Evolutionary conservation across 53 echinoderm and acorn worm genomes (phyloP), one percentile per base, ranked within the genome.

Genomic region (Crossaster papposus): DNA sequence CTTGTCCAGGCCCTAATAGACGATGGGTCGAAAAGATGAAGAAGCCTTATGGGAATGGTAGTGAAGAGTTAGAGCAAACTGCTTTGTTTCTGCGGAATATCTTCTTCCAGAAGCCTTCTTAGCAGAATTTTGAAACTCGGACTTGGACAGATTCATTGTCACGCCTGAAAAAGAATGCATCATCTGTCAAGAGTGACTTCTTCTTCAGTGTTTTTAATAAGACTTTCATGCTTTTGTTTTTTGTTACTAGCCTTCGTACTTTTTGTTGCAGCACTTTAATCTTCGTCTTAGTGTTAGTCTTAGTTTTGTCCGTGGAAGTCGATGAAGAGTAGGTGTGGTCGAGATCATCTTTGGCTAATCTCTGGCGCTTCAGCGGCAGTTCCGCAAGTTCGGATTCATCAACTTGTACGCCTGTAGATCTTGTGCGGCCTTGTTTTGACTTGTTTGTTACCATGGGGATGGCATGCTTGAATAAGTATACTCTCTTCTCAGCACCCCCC

Each of bases 31-130:
- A 52, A 52, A 30, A 79, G 80, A 8, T 53, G 55, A 65, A 90
- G 81, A 93, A 23, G 93, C 93, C 26, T 90, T 53, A 22, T 90
- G 80, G 23, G 55, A 36, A 23, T 85, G 86, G 64, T 55, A 93
- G 24, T 90, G 90, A 14, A 93, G 34, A 33, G 93, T 81, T n/a
- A 90, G 80, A 62, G 87, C 90, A 80, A 93, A 93, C 29, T 93
- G 75, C 70, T 93, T 93, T n/a, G n/a, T n/a, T n/a, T n/a, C n/a
- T n/a, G n/a, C n/a, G n/a, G n/a, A n/a, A n/a, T n/a, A n/a, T n/a
- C n/a, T n/a, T n/a, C n/a, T n/a, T n/a, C n/a, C n/a, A n/a, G n/a
- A n/a, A n/a, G n/a, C n/a, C n/a, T n/a, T n/a, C n/a, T n/a, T n/a
- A n/a, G n/a, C n/a, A n/a, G n/a, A n/a, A n/a, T n/a, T n/a, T n/a